These are phyloP conservation scores for Allygus modestus DNA, from an alignment of 2,888 invertebrate species.

Conservation along the genomic window DNA sequence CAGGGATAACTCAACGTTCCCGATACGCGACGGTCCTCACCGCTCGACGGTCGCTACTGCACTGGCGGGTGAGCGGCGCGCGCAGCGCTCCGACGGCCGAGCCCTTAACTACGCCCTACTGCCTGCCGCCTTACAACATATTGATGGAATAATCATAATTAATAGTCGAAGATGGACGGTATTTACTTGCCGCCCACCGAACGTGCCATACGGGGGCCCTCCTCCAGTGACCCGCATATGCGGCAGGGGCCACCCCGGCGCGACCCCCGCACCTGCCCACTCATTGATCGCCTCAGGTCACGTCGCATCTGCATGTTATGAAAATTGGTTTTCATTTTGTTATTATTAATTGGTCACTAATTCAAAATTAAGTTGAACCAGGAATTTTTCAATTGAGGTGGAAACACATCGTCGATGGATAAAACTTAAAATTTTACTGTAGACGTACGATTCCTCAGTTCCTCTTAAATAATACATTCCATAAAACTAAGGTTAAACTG, in stretches of 20 bases:
- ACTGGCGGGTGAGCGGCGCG: conserved; percentile 42
- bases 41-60: conserved; percentile 44
- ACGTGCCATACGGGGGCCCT: conserved; percentile 9
- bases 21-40: conserved; percentile 5
- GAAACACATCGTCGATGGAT: too few species aligned
- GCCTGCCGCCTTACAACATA: conserved; percentile 32
- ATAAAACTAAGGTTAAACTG: too few species aligned
- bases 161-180: conserved; percentile 36
- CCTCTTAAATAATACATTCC: too few species aligned
- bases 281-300: neutral
- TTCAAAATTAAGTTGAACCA: too few species aligned
- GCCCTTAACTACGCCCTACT: conserved; percentile 26
- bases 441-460: too few species aligned
- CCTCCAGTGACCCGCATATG: neutral
- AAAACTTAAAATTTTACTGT: too few species aligned
- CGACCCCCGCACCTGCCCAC: conserved; percentile 34
- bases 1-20: neutral
- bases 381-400: too few species aligned
- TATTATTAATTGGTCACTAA: too few species aligned
- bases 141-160: conserved; percentile 52
- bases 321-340: too few species aligned
- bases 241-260: conserved; percentile 18
- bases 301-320: neutral
- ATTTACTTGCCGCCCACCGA: conserved; percentile 20
- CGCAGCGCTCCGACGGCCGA: conserved; percentile 30